Percentiles rank a stretch among this genome's conserved stretches.
These are phyloP conservation scores for Drosophila seguyi DNA, from an alignment of 1,140 invertebrate species.

Conservation along the genomic window DNA sequence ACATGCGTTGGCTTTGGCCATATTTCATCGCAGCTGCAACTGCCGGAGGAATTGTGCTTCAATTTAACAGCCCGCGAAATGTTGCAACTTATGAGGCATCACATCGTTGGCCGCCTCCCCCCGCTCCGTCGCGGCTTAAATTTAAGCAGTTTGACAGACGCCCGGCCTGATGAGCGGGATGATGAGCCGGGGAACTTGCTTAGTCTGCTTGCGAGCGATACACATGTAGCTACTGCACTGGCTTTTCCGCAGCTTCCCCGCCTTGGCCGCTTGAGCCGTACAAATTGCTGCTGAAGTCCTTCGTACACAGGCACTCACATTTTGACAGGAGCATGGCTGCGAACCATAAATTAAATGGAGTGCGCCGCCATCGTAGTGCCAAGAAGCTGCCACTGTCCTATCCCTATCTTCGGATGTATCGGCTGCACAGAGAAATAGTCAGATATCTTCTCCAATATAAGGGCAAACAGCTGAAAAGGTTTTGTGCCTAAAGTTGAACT, in stretches of 20 bases:
- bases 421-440: slow-evolving; percentile 10
- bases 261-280: slow-evolving; percentile 43
- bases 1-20: slow-evolving; percentile 67
- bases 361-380: slow-evolving; percentile 16
- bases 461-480: too few species aligned
- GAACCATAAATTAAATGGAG: slow-evolving; percentile 73
- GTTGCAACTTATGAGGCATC: slow-evolving; percentile 47
- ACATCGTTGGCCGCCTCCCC: neutral
- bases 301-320: slow-evolving; percentile 36
- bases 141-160: slow-evolving; percentile 75
- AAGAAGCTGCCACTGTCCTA: slow-evolving; percentile 17
- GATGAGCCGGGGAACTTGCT: slow-evolving; percentile 61
- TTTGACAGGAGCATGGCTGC: slow-evolving; percentile 65
- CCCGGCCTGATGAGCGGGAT: slow-evolving; percentile 46
- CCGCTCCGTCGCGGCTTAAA: slow-evolving; percentile 36
- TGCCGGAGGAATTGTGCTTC: slow-evolving; percentile 69
- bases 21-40: slow-evolving; percentile 66
- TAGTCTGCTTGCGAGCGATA: slow-evolving; percentile 42
- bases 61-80: slow-evolving; percentile 78
- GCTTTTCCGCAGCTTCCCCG: neutral
- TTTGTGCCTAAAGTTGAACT: neutral
- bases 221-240: slow-evolving; percentile 50
- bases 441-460: too few species aligned
- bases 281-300: slow-evolving; percentile 59
- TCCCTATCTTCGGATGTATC: slow-evolving; percentile 11